Evolutionary conservation across 2,797 vertebrate species (phyloP).

Genomic region (Phataginus tetradactyla): DNA sequence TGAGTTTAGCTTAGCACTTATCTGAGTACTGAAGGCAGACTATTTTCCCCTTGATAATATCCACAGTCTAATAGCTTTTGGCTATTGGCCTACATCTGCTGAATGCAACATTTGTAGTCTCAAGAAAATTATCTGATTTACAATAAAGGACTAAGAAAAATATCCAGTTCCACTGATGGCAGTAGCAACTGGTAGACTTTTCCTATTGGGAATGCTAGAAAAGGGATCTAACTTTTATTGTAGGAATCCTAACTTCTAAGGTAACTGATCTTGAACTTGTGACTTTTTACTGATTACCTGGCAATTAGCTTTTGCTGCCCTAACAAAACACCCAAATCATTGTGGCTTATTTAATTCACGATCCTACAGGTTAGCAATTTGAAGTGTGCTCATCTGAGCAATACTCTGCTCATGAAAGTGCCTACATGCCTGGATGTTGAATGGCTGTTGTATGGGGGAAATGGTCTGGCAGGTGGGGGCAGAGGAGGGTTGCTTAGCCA

Average conservation of each 20-base stretch:
- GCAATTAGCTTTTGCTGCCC: background rate
- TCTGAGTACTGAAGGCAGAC: conserved; percentile 49
- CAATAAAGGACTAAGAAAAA: background rate
- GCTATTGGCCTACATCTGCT: background rate
- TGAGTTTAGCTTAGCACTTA: conserved; percentile 75
- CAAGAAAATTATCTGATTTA: background rate
- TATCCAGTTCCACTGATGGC: background rate
- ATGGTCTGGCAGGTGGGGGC: background rate
- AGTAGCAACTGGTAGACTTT: background rate
- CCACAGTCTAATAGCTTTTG: conserved; percentile 9
- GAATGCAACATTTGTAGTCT: background rate
- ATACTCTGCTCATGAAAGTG: background rate
- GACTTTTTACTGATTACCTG: background rate
- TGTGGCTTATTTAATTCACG: background rate
- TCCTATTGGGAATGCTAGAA: background rate
- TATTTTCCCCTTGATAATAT: conserved; percentile 67
- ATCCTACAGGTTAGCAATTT: background rate
- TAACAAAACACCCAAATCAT: background rate
- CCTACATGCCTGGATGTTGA: background rate
- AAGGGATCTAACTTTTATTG: background rate
- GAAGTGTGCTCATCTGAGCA: background rate
- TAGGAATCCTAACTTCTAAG: background rate
- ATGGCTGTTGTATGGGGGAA: background rate
- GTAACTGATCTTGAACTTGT: background rate
- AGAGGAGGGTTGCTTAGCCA: background rate